phyloP scores from a whole-genome alignment of 2,797 vertebrate species.

The Sciurus carolinensis region DNA sequence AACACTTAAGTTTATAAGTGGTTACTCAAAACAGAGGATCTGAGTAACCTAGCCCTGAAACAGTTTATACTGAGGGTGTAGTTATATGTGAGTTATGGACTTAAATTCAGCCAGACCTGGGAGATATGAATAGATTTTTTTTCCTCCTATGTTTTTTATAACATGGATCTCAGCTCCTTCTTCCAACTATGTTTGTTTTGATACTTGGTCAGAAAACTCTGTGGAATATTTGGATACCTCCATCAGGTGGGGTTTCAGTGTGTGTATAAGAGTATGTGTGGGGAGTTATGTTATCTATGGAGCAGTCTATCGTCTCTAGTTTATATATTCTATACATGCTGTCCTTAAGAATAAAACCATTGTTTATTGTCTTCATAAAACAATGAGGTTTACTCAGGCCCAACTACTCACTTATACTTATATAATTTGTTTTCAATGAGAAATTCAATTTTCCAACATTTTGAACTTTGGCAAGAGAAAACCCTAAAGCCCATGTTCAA shows the following conservation, averaged over 20 bases:
- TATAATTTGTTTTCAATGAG: slow-evolving; percentile 71
- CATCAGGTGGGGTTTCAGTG: background rate
- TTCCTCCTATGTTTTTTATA: background rate
- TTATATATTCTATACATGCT: background rate
- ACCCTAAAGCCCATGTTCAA: slow-evolving; percentile 78
- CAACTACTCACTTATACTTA: slow-evolving; percentile 57
- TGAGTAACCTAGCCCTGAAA: background rate
- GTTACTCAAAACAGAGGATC: background rate
- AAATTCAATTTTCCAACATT: slow-evolving; percentile 75
- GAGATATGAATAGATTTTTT: background rate
- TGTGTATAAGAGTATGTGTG: background rate
- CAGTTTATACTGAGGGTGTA: background rate
- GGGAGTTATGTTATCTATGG: background rate
- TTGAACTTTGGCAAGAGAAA: slow-evolving; percentile 24
- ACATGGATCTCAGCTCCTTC: background rate
- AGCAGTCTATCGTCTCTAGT: background rate
- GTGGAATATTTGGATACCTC: background rate
- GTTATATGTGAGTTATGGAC: slow-evolving; percentile 22
- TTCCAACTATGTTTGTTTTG: slow-evolving; percentile 27
- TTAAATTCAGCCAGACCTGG: background rate
- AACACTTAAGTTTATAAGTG: background rate
- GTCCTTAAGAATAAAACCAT: background rate
- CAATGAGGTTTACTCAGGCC: slow-evolving; percentile 20
- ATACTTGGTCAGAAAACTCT: background rate
- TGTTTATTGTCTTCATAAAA: slow-evolving; percentile 50